Percentiles rank a stretch among this genome's conserved stretches.
Conservation (phyloP, 2,113 vertebrate species). For the Nannobrachium achirus region DNA sequence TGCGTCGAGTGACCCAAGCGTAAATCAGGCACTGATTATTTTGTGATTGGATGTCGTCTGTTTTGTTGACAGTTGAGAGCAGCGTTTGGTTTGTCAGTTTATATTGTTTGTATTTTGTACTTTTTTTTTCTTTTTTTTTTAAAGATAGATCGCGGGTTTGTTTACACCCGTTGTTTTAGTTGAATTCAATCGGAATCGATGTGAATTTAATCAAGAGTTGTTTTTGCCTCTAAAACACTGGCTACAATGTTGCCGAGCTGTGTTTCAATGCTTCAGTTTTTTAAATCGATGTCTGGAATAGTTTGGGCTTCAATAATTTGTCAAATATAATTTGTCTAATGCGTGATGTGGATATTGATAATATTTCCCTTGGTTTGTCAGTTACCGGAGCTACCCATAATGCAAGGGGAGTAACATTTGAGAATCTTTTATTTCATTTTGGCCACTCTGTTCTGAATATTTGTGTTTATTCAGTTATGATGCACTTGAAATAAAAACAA, state of each 20-base stretch:
- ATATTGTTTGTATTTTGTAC: background rate
- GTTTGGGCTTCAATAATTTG: background rate
- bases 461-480: conserved; percentile 31
- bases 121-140: too few species aligned
- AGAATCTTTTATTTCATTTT: background rate
- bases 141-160: background rate
- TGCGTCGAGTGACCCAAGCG: too few species aligned
- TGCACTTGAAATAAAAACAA: conserved; percentile 43
- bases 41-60: background rate
- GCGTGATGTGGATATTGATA: too few species aligned
- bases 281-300: background rate
- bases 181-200: background rate
- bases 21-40: too few species aligned
- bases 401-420: background rate
- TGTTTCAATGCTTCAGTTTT: conserved; percentile 5
- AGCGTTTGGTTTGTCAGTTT: background rate
- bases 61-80: background rate
- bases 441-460: background rate
- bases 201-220: background rate
- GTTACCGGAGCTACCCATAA: too few species aligned
- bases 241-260: background rate
- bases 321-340: too few species aligned
- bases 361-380: too few species aligned
- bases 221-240: background rate
- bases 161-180: background rate